Evolutionary conservation across 2,888 invertebrate species (phyloP).

Genomic region (Xestia c-nigrum): DNA sequence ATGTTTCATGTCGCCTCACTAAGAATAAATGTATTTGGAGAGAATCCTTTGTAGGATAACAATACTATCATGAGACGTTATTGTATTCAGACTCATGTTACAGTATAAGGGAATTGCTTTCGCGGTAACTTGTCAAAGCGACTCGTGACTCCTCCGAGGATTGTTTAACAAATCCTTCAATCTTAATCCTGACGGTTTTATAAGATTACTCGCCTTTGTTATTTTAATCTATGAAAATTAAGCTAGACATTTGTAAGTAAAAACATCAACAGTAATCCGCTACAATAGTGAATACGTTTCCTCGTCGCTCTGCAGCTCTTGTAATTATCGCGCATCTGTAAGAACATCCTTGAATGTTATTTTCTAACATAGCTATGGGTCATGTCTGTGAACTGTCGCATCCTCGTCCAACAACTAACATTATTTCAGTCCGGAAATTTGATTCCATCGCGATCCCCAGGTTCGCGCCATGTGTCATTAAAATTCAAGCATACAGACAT

Average conservation of each 20-base stretch:
- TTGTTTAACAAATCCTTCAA: constrained; percentile 60
- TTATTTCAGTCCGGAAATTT: constrained; percentile 60
- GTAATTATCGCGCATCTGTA: constrained; percentile 4
- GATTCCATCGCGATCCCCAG: constrained; percentile 36
- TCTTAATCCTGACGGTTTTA: constrained; percentile 50
- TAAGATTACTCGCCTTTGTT: constrained; percentile 51
- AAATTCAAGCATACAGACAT: constrained; percentile 45
- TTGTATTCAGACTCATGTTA: constrained; percentile 62
- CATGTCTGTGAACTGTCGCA: constrained; percentile 42
- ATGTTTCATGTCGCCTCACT: constrained; percentile 50
- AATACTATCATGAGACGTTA: constrained; percentile 64
- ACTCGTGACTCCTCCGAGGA: constrained; percentile 48
- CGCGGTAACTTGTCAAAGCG: constrained; percentile 58
- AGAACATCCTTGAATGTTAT: constrained; percentile 3
- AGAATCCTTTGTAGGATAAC: constrained; percentile 59
- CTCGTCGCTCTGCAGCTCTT: background rate
- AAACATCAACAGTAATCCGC: constrained; percentile 17
- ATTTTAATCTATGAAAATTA: constrained; percentile 48
- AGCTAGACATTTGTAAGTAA: constrained; percentile 31
- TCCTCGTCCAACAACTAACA: constrained; percentile 54
- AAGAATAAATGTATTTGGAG: constrained; percentile 64
- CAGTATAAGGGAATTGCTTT: constrained; percentile 59
- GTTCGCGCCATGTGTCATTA: constrained; percentile 37
- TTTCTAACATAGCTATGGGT: constrained; percentile 1
- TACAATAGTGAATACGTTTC: constrained; percentile 14